phyloP scores from a whole-genome alignment of 2,797 vertebrate species.

The Australoheros facetus region DNA sequence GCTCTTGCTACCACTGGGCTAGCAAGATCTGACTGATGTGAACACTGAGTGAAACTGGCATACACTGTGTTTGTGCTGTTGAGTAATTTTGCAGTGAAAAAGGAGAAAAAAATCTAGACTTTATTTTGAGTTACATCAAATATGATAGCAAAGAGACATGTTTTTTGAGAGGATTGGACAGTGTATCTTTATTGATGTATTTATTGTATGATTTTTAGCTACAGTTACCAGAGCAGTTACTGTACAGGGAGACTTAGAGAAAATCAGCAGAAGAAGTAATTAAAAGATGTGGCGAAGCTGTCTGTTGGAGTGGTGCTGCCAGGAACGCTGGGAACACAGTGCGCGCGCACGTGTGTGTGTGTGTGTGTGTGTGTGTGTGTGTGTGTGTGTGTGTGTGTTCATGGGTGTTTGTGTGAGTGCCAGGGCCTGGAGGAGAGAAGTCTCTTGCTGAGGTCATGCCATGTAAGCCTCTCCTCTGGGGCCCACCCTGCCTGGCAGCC shows the following conservation, averaged over 20 bases:
- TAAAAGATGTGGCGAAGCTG: conserved; percentile 40
- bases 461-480: conserved; percentile 59
- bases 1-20: not conserved
- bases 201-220: not conserved
- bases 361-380: not conserved
- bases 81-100: conserved; percentile 1
- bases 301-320: conserved; percentile 66
- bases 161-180: not conserved
- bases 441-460: conserved; percentile 71
- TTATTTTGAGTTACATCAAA: conserved; percentile 6
- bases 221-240: not conserved
- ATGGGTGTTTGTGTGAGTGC: conserved; percentile 28
- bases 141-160: not conserved
- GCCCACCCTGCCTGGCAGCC: conserved; percentile 65
- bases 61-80: not conserved
- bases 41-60: conserved; percentile 11
- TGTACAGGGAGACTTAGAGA: conserved; percentile 5
- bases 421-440: conserved; percentile 57
- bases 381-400: not conserved
- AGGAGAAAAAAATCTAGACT: not conserved
- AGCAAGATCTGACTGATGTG: conserved; percentile 2
- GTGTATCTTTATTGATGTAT: not conserved
- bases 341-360: conserved; percentile 18
- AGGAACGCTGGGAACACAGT: conserved; percentile 65
- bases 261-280: conserved; percentile 26